These are phyloP conservation scores for Valencia hispanica DNA, from an alignment of 2,797 vertebrate species.

Conservation along the genomic window DNA sequence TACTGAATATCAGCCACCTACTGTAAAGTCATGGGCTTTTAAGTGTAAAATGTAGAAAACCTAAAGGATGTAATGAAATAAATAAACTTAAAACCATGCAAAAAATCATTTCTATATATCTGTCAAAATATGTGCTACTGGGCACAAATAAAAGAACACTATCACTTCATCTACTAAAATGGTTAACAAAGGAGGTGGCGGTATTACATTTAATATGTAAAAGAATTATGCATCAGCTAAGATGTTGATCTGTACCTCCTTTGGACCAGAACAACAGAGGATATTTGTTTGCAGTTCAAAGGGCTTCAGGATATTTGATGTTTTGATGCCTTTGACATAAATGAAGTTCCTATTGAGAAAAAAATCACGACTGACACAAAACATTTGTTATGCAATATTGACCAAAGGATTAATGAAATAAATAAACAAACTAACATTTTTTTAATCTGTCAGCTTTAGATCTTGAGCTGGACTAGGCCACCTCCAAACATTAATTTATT, in stretches of 20 bases:
- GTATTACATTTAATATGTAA: not conserved
- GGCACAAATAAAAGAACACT: too few species aligned
- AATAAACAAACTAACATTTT: too few species aligned
- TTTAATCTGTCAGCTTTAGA: too few species aligned
- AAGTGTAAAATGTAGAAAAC: not conserved
- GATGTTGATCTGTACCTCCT: not conserved
- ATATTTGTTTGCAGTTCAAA: not conserved
- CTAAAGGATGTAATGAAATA: not conserved
- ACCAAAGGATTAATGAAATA: not conserved
- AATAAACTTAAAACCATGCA: too few species aligned
- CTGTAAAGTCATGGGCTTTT: not conserved
- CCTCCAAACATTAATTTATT: too few species aligned
- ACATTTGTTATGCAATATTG: not conserved
- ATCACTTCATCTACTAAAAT: too few species aligned
- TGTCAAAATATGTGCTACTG: too few species aligned
- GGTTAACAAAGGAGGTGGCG: not conserved
- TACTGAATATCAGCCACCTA: not conserved
- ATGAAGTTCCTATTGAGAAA: not conserved
- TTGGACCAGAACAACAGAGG: not conserved
- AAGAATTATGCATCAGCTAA: not conserved
- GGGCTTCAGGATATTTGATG: conserved; percentile 1
- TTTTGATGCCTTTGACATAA: not conserved
- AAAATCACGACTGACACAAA: not conserved
- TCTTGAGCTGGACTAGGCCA: too few species aligned
- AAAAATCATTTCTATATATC: too few species aligned